Percentiles rank a stretch among this genome's conserved stretches.
Evolutionary conservation across 2,113 vertebrate species (phyloP).

Genomic region (Hypomesus transpacificus): DNA sequence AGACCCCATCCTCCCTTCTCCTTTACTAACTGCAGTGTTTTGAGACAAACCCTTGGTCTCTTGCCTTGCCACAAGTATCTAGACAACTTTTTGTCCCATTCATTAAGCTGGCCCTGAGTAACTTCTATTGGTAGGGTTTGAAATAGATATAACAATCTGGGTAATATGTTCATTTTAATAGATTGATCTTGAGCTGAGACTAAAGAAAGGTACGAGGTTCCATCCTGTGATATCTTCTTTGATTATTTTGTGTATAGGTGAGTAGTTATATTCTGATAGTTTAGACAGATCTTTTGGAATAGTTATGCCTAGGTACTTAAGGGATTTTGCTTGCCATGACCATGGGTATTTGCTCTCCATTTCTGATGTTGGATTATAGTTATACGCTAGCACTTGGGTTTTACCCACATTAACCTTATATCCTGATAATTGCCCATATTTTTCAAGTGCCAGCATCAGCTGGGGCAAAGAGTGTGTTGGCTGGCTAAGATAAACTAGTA

Average conservation of each 20-base stretch:
- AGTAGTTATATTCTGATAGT: neutral
- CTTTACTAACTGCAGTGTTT: conserved; percentile 4
- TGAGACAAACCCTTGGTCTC: conserved; percentile 14
- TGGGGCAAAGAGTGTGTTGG: conserved; percentile 8
- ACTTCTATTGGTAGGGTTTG: conserved; percentile 11
- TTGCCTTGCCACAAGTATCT: conserved; percentile 13
- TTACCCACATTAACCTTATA: neutral
- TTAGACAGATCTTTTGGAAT: too few species aligned
- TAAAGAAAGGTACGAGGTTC: conserved; percentile 5
- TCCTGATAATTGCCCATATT: neutral
- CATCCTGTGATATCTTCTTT: conserved; percentile 9
- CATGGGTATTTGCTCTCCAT: too few species aligned
- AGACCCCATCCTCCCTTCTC: conserved; percentile 3
- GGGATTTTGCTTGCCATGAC: too few species aligned
- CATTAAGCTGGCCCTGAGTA: neutral
- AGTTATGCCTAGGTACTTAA: too few species aligned
- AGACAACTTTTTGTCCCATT: conserved; percentile 8
- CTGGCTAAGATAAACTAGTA: conserved; percentile 2
- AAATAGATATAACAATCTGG: conserved; percentile 8
- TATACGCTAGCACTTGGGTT: too few species aligned
- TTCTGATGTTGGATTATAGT: too few species aligned
- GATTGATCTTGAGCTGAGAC: neutral
- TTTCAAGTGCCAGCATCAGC: conserved; percentile 5
- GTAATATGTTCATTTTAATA: conserved; percentile 2
- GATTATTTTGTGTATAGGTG: conserved; percentile 1